Evolutionary conservation across 2,888 invertebrate species (phyloP).

Genomic region (Pheosia gnoma): DNA sequence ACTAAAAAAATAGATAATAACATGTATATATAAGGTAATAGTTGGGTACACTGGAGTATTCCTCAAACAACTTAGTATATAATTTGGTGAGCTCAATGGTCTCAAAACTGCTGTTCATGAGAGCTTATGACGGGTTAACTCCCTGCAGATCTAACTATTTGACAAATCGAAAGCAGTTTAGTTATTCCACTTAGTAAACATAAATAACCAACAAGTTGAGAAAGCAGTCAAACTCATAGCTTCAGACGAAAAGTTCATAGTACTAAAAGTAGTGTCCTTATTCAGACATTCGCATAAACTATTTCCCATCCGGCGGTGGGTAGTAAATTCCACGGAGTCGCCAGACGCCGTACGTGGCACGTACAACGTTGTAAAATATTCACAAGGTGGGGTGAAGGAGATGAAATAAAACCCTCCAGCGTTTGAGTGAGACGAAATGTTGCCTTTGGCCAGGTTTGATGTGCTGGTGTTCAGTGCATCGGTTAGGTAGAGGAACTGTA

Average conservation of each 20-base stretch:
- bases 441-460: constrained; percentile 17
- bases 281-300: constrained; percentile 55
- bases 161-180: background rate
- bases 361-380: constrained; percentile 59
- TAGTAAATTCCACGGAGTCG: constrained; percentile 42
- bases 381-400: constrained; percentile 39
- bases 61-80: too few relatives aligned
- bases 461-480: constrained; percentile 3
- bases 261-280: constrained; percentile 24
- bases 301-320: constrained; percentile 42
- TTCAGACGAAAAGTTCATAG: background rate
- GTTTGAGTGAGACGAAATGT: constrained; percentile 34
- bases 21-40: too few relatives aligned
- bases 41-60: too few relatives aligned
- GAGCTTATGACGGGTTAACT: too few relatives aligned
- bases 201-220: background rate
- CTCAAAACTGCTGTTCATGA: too few relatives aligned
- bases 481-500: background rate
- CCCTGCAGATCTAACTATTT: too few relatives aligned
- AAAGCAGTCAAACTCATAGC: background rate
- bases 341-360: constrained; percentile 38
- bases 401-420: constrained; percentile 52
- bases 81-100: too few relatives aligned
- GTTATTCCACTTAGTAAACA: too few relatives aligned
- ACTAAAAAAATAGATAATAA: background rate